phyloP scores from a whole-genome alignment of 2,113 vertebrate species.

The Etheostoma cragini region DNA sequence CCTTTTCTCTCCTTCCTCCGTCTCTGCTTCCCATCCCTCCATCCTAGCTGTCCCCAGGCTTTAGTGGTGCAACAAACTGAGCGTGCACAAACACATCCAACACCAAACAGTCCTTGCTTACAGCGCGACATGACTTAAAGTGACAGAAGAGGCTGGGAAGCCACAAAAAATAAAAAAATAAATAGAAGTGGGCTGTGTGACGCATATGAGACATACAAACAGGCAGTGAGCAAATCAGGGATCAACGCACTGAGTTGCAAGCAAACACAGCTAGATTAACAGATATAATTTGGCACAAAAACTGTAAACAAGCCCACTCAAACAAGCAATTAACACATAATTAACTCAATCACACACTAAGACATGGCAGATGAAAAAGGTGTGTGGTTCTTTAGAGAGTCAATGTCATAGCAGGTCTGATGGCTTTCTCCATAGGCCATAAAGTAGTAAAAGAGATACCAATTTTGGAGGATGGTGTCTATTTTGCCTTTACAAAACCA shows the following conservation, averaged over 20 bases:
- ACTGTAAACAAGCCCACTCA: conserved; percentile 61
- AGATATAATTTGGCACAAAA: conserved; percentile 56
- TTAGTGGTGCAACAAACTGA: conserved; percentile 33
- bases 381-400: conserved; percentile 7
- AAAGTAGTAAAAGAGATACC: too few relatives aligned
- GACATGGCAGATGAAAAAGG: conserved; percentile 9
- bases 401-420: background rate
- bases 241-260: conserved; percentile 36
- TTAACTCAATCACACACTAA: conserved; percentile 35
- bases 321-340: conserved; percentile 67
- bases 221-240: conserved; percentile 28
- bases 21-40: conserved; percentile 37
- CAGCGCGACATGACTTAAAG: conserved; percentile 68
- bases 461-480: too few relatives aligned
- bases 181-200: conserved; percentile 63
- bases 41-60: conserved; percentile 57
- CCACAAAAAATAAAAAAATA: conserved; percentile 34
- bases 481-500: too few relatives aligned
- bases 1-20: conserved; percentile 32
- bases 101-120: conserved; percentile 55
- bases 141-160: conserved; percentile 65
- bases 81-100: conserved; percentile 4
- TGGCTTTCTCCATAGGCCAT: background rate
- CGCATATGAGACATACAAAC: conserved; percentile 40
- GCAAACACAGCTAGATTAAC: conserved; percentile 60